Base-by-base conservation (phyloP, 1,140 invertebrate genomes). In the Eriocheir sinensis region DNA sequence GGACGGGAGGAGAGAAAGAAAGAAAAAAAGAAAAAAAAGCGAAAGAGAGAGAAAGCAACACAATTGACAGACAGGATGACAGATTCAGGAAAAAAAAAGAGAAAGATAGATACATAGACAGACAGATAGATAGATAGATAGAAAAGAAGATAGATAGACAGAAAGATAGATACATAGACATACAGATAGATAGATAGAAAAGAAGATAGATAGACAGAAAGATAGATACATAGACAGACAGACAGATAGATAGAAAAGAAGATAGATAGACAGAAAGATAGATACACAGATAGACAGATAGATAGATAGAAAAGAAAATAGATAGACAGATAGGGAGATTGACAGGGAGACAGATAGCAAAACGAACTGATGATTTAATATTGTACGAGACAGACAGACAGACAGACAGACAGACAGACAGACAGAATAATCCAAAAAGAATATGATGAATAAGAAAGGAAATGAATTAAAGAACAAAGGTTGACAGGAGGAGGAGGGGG, bases 81-180 rank as follows among this genome's bases (percentile, higher is more conserved):
- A 91, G 89, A 72, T 41, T 53, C 40, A 91, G 48, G 36, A 48
- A 36, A 60, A 41, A 86, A 32, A 32, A 60, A 9, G 72, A 53
- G 27, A 53, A 48, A 90, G 36, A 32, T 9, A 53, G n/a, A 3
- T 6, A 30, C 17, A 38, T 53, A 91, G 32, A 53, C 21, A 27
- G 12, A n/a, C 15, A 36, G 17, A 53, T 53, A 60, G 88, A 89
- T 6, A 48, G 88, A 89, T 30, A 89, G 88, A 89, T 15, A 91
- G 48, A 53, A 34, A 53, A 53, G 53, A 53, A 48, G 88, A 89
- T 6, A 48, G 88, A 89, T 30, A 89, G 88, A 89, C n/a, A 91
- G 48, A 53, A 34, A 91, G 41, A 60, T 3, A 72, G 41, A 38
- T n/a, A n/a, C n/a, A 60, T 21, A 72, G 53, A 91, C 21, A 53